A percentile compares a stretch with the other conserved stretches of the same genome.
phyloP scores from a whole-genome alignment of 2,113 vertebrate species.

The Trochalopteron elliotii region DNA sequence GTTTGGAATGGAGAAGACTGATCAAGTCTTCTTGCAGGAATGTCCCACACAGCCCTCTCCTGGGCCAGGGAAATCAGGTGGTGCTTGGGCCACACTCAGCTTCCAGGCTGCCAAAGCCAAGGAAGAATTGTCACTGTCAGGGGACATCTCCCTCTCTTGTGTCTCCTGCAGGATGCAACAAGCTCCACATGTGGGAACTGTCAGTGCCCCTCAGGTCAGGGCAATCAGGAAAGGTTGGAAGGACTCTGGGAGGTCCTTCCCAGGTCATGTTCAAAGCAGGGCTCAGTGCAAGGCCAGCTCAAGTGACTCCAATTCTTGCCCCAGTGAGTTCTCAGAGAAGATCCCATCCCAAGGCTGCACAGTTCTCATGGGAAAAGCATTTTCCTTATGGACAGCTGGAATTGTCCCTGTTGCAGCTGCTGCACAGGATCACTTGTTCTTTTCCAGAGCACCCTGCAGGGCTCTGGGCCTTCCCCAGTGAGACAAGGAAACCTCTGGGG shows the following conservation, averaged over 20 bases:
- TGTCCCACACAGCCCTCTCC: background rate
- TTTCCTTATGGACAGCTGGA: background rate
- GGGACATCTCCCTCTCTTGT: background rate
- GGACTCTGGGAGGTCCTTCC: background rate
- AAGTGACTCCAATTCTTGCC: background rate
- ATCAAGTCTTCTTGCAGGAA: background rate
- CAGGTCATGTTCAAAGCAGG: background rate
- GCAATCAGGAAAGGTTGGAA: background rate
- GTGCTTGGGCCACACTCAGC: background rate
- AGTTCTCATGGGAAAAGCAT: background rate
- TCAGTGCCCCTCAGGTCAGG: background rate
- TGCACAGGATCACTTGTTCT: background rate
- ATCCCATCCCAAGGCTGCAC: background rate
- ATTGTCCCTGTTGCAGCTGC: background rate
- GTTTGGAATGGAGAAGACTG: background rate
- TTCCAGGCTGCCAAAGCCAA: background rate
- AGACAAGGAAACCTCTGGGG: background rate
- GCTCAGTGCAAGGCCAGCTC: background rate
- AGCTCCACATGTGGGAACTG: fast-evolving
- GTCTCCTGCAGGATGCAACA: background rate
- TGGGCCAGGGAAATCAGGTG: background rate
- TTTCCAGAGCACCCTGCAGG: background rate
- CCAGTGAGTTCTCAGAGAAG: background rate
- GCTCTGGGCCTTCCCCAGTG: background rate
- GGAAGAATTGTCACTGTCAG: background rate